These are phyloP conservation scores for Camarhynchus parvulus DNA, from an alignment of 2,113 vertebrate species.

Conservation along the genomic window DNA sequence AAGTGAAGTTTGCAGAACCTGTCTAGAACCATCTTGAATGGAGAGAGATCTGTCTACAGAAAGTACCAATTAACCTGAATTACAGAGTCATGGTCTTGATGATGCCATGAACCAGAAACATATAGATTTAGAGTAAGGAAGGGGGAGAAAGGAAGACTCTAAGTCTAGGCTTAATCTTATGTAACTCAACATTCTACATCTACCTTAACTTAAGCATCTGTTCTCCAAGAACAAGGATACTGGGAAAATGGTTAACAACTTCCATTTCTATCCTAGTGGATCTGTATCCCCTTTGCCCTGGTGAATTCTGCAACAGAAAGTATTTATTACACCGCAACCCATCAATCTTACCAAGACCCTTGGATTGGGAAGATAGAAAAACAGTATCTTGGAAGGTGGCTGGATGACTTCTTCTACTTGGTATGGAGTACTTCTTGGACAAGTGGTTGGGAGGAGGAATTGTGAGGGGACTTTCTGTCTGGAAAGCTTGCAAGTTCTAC, in stretches of 20 bases:
- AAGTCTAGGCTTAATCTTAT: neutral
- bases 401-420: conserved; percentile 77
- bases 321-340: conserved; percentile 62
- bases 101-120: neutral
- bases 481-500: neutral
- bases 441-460: neutral
- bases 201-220: neutral
- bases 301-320: conserved; percentile 69
- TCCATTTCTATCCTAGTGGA: conserved; percentile 62
- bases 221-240: neutral
- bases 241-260: neutral
- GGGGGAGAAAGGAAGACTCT: neutral
- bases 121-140: neutral
- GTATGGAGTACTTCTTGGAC: conserved; percentile 44
- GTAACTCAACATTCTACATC: neutral
- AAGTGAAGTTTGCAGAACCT: neutral
- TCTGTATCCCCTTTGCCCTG: conserved; percentile 78
- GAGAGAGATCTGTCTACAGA: neutral
- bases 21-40: neutral
- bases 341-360: conserved; percentile 57
- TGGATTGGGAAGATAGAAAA: conserved; percentile 76
- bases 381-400: conserved; percentile 72
- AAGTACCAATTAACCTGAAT: neutral
- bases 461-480: fast-evolving
- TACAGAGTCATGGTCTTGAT: neutral